Evolutionary conservation across 2,888 invertebrate genomes (phyloP), one percentile per base, ranked within the genome.

Genomic region (Xanthorhoe spadicearia): DNA sequence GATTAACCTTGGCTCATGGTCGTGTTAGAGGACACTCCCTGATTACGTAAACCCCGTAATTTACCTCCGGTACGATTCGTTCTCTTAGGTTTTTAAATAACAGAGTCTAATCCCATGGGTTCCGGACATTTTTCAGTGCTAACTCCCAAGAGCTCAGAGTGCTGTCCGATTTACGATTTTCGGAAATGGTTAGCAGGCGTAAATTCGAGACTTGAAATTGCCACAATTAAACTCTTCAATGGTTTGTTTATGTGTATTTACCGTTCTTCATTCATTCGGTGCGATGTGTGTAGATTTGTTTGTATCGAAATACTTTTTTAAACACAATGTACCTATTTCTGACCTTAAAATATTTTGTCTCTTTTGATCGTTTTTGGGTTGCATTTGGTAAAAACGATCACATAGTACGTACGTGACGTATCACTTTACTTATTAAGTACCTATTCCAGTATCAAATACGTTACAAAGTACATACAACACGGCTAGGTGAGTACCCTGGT

Each of bases 71-170:
- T 10, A 32, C 59, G 23, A 15, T 51, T 52, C 15, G 51, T 50
- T 23, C 43, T 19, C 23, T 58, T 58, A 50, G 64, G n/a, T 32
- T 64, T 64, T 64, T 49, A 59, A 64, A 59, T 59, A 59, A 59
- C 59, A 49, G 54, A 57, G 57, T 78, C 77, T 74, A 77, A 78
- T 79, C 78, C 81, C 78, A 68, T 60, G 71, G 79, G 70, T 28
- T 57, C 43, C 23, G 43, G 48, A 18, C 32, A 63, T 63, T 63
- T 63, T 55, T 64, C 52, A 56, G 48, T 60, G 53, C 32, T 10
- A 23, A 51, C 56, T 64, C 60, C 52, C 57, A 5, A 38, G 61
- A 53, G 61, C n/a, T 18, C 38, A 10, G n/a, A 54, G 18, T 55
- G 17, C 35, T 55, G 61, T 49, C 56, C 60, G 49, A 48, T 63